Percentiles rank a stretch among this genome's conserved stretches.
These are phyloP conservation scores for Pseudopodoces humilis DNA, from an alignment of 2,113 vertebrate genomes.

Conservation along the genomic window DNA sequence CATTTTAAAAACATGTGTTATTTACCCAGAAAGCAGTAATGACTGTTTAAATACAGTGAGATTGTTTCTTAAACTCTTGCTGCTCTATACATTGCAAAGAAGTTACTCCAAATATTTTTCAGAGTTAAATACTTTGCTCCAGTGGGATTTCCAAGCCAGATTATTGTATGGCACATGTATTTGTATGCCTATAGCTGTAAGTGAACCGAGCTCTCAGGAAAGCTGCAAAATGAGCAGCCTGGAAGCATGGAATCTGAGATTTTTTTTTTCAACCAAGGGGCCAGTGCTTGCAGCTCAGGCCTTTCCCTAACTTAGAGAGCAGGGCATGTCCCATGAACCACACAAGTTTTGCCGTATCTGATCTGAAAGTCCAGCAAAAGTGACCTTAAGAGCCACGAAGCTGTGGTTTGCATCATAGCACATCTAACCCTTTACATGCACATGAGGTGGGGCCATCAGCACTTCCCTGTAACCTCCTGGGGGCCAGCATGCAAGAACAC, in stretches of 20 bases:
- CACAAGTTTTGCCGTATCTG: not conserved
- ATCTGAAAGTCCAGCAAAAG: not conserved
- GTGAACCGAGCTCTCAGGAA: not conserved
- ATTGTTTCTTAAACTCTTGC: constrained; percentile 22
- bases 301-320: not conserved
- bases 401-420: not conserved
- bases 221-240: constrained; percentile 12
- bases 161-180: not conserved
- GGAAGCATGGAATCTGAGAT: not conserved
- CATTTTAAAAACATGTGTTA: constrained; percentile 59
- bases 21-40: constrained; percentile 68
- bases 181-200: not conserved
- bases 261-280: not conserved
- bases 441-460: not conserved
- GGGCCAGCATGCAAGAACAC: not conserved
- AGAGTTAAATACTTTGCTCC: not conserved
- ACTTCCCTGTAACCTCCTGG: not conserved
- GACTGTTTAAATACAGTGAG: constrained; percentile 58
- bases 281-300: not conserved
- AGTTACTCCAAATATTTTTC: not conserved
- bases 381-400: not conserved
- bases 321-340: not conserved
- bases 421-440: not conserved
- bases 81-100: constrained; percentile 9
- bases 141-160: not conserved